Percentiles rank a stretch among this genome's conserved stretches.
Conservation (phyloP, 2,797 vertebrate genomes). For the Pseudomugil tenellus region DNA sequence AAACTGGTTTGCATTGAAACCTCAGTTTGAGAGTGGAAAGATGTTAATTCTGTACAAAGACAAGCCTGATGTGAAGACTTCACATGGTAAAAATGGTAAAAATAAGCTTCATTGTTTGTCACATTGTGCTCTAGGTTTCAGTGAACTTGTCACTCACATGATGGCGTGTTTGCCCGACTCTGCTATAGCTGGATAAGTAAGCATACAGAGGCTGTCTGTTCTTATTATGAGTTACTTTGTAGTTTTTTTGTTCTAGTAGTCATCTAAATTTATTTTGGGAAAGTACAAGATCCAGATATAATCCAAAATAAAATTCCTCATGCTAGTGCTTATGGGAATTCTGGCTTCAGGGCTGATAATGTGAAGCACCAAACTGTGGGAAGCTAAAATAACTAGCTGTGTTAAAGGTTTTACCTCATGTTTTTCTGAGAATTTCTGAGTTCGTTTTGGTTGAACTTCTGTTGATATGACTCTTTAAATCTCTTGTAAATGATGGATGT, state of each 20-base stretch:
- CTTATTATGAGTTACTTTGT: neutral
- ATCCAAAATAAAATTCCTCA: neutral
- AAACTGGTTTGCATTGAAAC: neutral
- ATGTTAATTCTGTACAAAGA: neutral
- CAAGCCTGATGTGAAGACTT: neutral
- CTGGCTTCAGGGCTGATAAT: neutral
- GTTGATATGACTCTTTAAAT: neutral
- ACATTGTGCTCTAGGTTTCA: slow-evolving; percentile 1
- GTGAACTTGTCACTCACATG: slow-evolving; percentile 1
- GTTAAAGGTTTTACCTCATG: neutral
- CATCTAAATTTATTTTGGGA: slow-evolving; percentile 6
- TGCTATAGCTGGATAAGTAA: neutral
- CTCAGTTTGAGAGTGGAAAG: neutral
- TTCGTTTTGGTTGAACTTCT: neutral
- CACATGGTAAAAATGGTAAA: neutral
- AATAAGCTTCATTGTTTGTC: neutral
- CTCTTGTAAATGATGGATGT: neutral
- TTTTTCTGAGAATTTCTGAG: neutral
- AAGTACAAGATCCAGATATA: neutral
- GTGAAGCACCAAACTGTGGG: slow-evolving; percentile 1
- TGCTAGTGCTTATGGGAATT: neutral
- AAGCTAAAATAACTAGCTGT: neutral
- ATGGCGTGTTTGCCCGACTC: slow-evolving; percentile 16
- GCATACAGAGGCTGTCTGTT: neutral
- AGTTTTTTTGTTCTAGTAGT: neutral